Evolutionary conservation across 2,797 vertebrate genomes (phyloP).

Genomic region (Rhynchonycteris naso): DNA sequence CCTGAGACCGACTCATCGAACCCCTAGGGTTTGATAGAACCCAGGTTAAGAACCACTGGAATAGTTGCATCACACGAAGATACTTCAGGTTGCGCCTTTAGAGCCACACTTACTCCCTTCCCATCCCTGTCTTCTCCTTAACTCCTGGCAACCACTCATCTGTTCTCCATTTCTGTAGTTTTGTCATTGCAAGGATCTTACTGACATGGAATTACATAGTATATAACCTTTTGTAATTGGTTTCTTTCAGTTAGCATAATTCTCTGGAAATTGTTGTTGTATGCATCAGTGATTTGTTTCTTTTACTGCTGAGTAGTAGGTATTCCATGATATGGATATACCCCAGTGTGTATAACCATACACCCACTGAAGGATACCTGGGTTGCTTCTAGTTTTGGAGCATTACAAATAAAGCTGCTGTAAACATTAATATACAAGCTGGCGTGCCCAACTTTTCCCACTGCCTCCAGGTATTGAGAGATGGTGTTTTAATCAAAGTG

Average conservation of each 20-base stretch:
- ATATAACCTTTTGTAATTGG: background rate
- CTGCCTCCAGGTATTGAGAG: background rate
- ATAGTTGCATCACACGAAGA: background rate
- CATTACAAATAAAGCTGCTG: background rate
- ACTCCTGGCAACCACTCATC: background rate
- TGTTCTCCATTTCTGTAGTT: background rate
- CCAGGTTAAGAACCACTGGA: no score
- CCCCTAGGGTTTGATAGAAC: no score
- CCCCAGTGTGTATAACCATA: background rate
- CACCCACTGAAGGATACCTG: background rate
- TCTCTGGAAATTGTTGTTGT: background rate
- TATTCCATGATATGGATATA: background rate
- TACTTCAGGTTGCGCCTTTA: background rate
- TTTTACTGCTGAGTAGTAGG: background rate
- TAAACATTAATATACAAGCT: background rate
- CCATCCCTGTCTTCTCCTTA: background rate
- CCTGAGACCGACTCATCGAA: no score
- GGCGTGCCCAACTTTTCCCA: background rate
- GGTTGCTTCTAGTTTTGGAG: background rate
- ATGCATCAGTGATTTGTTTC: background rate
- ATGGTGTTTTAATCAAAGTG: background rate
- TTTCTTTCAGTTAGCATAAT: background rate
- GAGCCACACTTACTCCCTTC: background rate
- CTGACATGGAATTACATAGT: background rate
- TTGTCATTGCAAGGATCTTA: background rate